Evolutionary conservation across 2,888 invertebrate genomes (phyloP).

Genomic region (Eilema depressum): DNA sequence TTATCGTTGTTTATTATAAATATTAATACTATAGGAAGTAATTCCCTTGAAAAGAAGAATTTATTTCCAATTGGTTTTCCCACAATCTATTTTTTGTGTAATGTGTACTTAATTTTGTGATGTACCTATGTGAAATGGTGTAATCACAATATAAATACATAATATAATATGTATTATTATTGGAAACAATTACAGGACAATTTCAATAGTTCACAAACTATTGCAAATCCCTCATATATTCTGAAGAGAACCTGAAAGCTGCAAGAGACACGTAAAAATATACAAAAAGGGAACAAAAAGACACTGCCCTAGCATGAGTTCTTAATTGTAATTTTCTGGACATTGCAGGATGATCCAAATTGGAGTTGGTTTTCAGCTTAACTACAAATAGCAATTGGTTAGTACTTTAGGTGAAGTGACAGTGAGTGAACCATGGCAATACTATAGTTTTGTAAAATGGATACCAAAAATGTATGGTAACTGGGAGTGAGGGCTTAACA

Average conservation of each 20-base stretch:
- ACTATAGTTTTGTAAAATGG: no score
- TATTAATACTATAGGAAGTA: neutral
- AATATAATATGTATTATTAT: neutral
- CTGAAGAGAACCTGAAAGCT: no score
- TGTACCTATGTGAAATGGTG: neutral
- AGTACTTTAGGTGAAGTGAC: neutral
- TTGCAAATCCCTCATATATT: no score
- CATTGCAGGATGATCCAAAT: no score
- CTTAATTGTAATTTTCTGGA: no score
- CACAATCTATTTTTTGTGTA: neutral
- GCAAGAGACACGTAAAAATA: no score
- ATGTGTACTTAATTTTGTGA: neutral
- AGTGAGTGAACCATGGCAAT: no score
- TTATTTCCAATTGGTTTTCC: neutral
- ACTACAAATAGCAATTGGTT: neutral
- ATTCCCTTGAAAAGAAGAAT: neutral
- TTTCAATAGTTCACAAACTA: neutral
- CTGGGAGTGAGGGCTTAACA: no score
- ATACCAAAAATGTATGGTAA: no score
- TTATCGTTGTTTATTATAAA: neutral
- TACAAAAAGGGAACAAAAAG: no score
- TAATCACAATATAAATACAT: neutral
- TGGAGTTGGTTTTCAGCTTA: neutral
- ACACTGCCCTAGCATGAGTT: no score
- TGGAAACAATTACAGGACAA: neutral